Evolutionary conservation across 1,140 invertebrate genomes (phyloP), one percentile per base, ranked within the genome.

Genomic region (Bradysia coprophila): DNA sequence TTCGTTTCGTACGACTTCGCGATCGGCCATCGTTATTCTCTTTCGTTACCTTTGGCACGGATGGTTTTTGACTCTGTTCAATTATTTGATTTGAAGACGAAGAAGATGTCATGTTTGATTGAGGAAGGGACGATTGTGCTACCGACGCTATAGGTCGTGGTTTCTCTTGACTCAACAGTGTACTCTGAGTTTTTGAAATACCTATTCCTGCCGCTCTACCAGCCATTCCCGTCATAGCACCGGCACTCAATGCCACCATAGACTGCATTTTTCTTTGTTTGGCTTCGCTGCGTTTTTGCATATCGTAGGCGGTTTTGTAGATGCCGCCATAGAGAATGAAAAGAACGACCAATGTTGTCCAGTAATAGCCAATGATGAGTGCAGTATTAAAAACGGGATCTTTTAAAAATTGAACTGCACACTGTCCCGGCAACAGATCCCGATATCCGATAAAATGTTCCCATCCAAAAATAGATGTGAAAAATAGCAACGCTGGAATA

Each of bases 381-480:
- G 91, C 81, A 23, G 91, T 95, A 56, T 95, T 96, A 64, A 97
- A 99, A 20, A 97, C 74, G 0, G 94, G 92, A 64, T 98, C 91
- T 64, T 94, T 93, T 31, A 98, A 72, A 63, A 98, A 99, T 63
- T 98, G 94, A 2, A 98, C 95, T 31, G 90, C 84, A 59, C 95
- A 99, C 57, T 94, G 78, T 6, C 84, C 83, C 1, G 85, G 81
- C 44, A 75, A 65, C 16, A 96, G 65, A 52, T 94, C 87, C 43
- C 91, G 66, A 52, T 83, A 84, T 2, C 93, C 94, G 23, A 92
- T 81, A 54, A 97, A 97, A 57, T 93, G 88, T 58, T 97, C 93
- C 93, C 96, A 99, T 21, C 94, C 95, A 55, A 99, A 96, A 47
- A 99, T 98, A 42, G 89, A 92, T 41, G 92, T 92, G 60, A 98